phyloP scores from a whole-genome alignment of 2,888 invertebrate genomes.

The Geophilus truncorum region DNA sequence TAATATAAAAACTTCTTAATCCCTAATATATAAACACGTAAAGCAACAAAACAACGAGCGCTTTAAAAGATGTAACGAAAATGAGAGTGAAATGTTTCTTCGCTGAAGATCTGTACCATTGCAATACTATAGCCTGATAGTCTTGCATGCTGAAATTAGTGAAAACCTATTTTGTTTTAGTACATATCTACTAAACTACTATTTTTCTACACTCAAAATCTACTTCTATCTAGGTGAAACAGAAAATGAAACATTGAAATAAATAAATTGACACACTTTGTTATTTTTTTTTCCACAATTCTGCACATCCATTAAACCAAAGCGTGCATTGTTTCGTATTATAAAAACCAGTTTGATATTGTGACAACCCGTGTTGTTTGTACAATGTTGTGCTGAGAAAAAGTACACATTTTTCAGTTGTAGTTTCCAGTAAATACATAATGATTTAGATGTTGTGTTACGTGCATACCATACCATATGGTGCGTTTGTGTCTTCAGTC shows the following conservation, averaged over 20 bases:
- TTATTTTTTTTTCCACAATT: neutral
- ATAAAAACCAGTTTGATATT: neutral
- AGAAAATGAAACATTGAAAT: neutral
- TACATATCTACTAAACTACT: neutral
- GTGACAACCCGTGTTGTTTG: neutral
- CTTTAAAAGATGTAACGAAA: neutral
- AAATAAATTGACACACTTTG: no score
- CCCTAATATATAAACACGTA: neutral
- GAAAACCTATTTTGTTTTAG: conserved; percentile 1
- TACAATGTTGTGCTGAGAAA: neutral
- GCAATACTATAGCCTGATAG: neutral
- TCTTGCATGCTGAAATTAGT: conserved; percentile 17
- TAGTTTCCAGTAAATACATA: neutral
- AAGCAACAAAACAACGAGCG: neutral
- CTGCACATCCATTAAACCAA: neutral
- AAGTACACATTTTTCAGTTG: neutral
- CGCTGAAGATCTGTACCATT: neutral
- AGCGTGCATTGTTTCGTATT: neutral
- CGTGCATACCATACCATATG: neutral
- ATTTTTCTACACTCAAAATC: neutral
- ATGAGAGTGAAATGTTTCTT: conserved; percentile 8
- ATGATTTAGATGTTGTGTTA: neutral
- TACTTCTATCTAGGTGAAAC: neutral
- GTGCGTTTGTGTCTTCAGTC: neutral
- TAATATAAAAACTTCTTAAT: neutral